These are phyloP conservation scores for Rhinogobius similis DNA, from an alignment of 2,113 vertebrate species.

Conservation along the genomic window DNA sequence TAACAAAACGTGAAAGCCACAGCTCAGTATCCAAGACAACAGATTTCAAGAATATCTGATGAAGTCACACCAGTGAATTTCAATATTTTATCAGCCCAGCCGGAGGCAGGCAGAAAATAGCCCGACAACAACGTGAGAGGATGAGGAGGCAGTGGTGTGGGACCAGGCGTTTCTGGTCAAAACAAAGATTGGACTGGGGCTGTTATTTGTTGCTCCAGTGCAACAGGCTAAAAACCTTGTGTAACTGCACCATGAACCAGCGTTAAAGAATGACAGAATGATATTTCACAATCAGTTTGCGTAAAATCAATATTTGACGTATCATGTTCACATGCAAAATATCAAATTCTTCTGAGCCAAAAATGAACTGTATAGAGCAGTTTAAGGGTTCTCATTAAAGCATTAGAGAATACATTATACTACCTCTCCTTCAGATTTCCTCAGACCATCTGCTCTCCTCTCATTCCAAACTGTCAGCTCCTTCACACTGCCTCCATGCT, in stretches of 20 bases:
- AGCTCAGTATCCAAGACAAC: conserved; percentile 60
- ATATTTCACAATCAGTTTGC: too few species aligned
- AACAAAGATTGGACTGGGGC: conserved; percentile 16
- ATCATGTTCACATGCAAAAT: conserved; percentile 7
- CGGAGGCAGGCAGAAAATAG: conserved; percentile 38
- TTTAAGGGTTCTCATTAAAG: conserved; percentile 7
- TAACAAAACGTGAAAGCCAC: neutral
- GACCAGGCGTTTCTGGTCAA: conserved; percentile 6
- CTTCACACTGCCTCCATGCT: neutral
- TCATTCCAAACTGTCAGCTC: conserved; percentile 27
- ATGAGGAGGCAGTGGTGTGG: conserved; percentile 10
- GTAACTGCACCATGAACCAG: neutral
- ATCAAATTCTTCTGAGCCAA: conserved; percentile 16
- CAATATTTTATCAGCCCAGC: conserved; percentile 65
- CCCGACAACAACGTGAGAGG: conserved; percentile 27
- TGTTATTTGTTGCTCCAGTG: conserved; percentile 21
- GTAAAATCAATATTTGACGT: neutral
- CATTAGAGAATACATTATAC: conserved; percentile 54
- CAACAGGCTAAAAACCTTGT: conserved; percentile 41
- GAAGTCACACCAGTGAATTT: conserved; percentile 56
- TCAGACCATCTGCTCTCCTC: conserved; percentile 56
- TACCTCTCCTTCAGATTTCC: conserved; percentile 55
- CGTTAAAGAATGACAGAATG: neutral
- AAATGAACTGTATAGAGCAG: conserved; percentile 8
- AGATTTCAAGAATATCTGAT: conserved; percentile 64